phyloP scores from a whole-genome alignment of 2,797 vertebrate genomes.

The Limnodromus scolopaceus region DNA sequence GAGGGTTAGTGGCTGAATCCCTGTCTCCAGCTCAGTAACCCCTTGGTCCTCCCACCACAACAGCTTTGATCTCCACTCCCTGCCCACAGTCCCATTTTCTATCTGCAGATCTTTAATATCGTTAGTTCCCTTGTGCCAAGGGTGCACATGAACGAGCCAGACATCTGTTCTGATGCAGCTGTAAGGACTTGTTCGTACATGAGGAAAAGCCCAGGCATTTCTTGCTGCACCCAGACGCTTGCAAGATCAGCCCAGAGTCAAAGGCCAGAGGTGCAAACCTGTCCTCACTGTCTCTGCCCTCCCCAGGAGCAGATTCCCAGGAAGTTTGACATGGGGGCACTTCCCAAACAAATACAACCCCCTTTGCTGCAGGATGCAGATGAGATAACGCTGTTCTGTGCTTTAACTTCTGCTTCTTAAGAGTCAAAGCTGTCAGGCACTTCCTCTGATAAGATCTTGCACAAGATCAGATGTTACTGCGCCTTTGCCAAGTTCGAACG shows the following conservation, averaged over 20 bases:
- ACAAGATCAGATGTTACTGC: not conserved
- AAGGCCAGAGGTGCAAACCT: not conserved
- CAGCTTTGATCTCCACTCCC: not conserved
- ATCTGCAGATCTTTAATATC: not conserved
- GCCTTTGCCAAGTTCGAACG: not conserved
- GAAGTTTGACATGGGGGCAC: not conserved
- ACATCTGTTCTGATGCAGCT: not conserved
- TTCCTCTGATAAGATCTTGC: not conserved
- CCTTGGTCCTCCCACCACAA: not conserved
- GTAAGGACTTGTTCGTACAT: not conserved
- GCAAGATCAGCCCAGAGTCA: not conserved
- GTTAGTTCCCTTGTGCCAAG: not conserved
- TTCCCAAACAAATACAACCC: not conserved
- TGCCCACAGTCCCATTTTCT: not conserved
- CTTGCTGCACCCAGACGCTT: not conserved
- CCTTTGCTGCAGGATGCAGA: not conserved
- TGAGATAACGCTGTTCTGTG: not conserved
- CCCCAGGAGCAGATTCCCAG: not conserved
- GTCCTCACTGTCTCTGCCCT: not conserved
- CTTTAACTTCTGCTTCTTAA: not conserved
- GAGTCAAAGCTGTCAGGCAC: not conserved
- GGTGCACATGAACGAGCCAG: accelerated
- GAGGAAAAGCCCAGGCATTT: not conserved
- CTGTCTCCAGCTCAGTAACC: not conserved
- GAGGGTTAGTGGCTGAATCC: not conserved